Base-by-base conservation (phyloP, 2,113 vertebrate genomes). In the Dolichotis patagonum region DNA sequence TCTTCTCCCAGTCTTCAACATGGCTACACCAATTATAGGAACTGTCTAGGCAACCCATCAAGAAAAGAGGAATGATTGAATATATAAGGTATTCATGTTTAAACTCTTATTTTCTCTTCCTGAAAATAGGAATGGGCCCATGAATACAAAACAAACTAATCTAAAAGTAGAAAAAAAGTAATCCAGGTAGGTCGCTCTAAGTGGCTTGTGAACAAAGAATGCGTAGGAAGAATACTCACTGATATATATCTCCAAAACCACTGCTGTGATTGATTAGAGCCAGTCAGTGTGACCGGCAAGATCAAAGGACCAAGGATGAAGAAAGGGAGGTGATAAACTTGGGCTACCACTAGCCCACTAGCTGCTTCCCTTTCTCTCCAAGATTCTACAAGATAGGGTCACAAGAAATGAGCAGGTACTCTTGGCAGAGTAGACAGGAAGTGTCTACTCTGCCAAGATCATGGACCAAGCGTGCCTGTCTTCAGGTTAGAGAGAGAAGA, bases 11-110 rank as follows among this genome's bases (percentile, higher is more conserved):
- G 85, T 77, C 95, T 93, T 56, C 49, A 88, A 52, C 92, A 95
- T 98, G 95, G 97, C 87, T 95, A 97, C 35, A 97, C 96, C 62
- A 96, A 89, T 78, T 90, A 80, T 62, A 91, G 52, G 78, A 82
- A 80, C 91, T 92, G 5, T 56, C 56, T 54, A 28, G 80, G n/a
- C 41, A 5, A 62, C n/a, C 73, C 65, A 75, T 20, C 52, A 41
- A 67, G 46, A 26, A 82, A 83, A 83, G 26, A 88, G 4, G 17
- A 69, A 67, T 35, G 43, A 82, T 6, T n/a, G 49, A 73, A 71
- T 13, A 26, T 7, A 2, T 35, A 80, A 92, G 32, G 19, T 3
- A 84, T 26, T 80, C 24, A 11, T 1, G 5, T 38, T 62, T 93
- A 78, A 35, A 65, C 43, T 46, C 49, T n/a, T 60, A 28, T 85